Evolutionary conservation across 2,888 invertebrate genomes (phyloP).

Genomic region (Drosophila antonietae): DNA sequence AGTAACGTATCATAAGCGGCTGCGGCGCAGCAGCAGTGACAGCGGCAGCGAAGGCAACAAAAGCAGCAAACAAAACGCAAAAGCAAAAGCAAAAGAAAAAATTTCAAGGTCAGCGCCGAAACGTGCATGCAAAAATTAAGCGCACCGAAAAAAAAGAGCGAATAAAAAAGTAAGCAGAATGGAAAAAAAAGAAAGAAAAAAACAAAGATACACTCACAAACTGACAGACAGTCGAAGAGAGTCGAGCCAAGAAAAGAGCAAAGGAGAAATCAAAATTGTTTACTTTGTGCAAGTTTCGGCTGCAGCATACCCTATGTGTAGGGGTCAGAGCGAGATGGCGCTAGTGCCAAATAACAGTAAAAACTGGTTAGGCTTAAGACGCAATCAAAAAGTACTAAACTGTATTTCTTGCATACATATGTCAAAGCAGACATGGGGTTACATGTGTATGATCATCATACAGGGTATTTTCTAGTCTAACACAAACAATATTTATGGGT

Average conservation of each 20-base stretch:
- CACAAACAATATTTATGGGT: neutral
- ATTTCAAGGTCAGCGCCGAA: constrained; percentile 78
- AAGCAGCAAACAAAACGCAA: constrained; percentile 60
- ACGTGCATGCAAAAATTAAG: constrained; percentile 81
- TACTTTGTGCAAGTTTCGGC: neutral
- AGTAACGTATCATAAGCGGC: constrained; percentile 52
- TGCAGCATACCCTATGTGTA: neutral
- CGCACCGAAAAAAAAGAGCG: constrained; percentile 57
- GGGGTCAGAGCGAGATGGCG: neutral
- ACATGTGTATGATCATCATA: neutral
- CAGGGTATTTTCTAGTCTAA: constrained; percentile 1
- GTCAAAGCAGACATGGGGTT: no score
- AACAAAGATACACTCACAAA: neutral
- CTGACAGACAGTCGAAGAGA: constrained; percentile 39
- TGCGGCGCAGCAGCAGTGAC: constrained; percentile 1
- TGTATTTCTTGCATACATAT: neutral
- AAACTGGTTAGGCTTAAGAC: neutral
- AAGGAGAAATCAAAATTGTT: constrained; percentile 33
- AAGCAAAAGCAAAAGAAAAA: constrained; percentile 72
- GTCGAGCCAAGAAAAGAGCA: constrained; percentile 32
- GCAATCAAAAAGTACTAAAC: neutral
- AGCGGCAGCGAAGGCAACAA: constrained; percentile 32
- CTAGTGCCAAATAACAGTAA: neutral
- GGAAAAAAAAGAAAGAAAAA: constrained; percentile 33
- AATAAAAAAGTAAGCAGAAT: constrained; percentile 61